A percentile compares a stretch with the other conserved stretches of the same genome.
phyloP scores from a whole-genome alignment of 2,797 vertebrate genomes.

The Helarctos malayanus region DNA sequence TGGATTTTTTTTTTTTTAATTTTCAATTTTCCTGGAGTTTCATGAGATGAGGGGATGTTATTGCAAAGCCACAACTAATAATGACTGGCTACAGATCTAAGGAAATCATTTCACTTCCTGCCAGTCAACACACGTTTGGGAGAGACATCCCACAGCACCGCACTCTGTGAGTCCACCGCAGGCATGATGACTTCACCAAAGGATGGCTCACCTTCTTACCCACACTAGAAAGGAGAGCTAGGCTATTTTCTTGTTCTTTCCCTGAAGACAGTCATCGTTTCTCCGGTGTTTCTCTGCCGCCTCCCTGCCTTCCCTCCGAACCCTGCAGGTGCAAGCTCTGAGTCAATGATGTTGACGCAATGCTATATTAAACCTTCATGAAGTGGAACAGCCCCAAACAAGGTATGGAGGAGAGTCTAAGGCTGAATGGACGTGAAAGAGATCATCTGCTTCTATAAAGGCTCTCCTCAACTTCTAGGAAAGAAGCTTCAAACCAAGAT shows the following conservation, averaged over 20 bases:
- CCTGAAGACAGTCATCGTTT: slow-evolving; percentile 29
- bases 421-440: neutral
- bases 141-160: neutral
- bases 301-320: slow-evolving; percentile 19
- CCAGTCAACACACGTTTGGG: slow-evolving; percentile 17
- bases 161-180: neutral
- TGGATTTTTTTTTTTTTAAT: neutral
- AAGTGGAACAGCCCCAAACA: slow-evolving; percentile 62
- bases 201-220: slow-evolving; percentile 16
- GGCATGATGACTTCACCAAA: slow-evolving; percentile 41
- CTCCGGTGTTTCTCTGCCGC: slow-evolving; percentile 50
- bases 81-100: neutral
- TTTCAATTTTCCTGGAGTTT: neutral
- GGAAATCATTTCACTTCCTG: slow-evolving; percentile 54
- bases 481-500: neutral
- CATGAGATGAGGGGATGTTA: neutral
- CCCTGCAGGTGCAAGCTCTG: slow-evolving; percentile 63
- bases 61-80: neutral
- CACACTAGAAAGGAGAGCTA: slow-evolving; percentile 41
- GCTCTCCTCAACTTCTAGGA: slow-evolving; percentile 7
- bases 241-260: slow-evolving; percentile 1
- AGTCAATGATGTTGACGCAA: slow-evolving; percentile 66
- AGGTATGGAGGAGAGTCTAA: slow-evolving; percentile 31
- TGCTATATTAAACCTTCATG: neutral
- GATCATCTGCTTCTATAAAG: neutral